Evolutionary conservation across 2,888 invertebrate genomes (phyloP).

Genomic region (Cynaeus angustus): DNA sequence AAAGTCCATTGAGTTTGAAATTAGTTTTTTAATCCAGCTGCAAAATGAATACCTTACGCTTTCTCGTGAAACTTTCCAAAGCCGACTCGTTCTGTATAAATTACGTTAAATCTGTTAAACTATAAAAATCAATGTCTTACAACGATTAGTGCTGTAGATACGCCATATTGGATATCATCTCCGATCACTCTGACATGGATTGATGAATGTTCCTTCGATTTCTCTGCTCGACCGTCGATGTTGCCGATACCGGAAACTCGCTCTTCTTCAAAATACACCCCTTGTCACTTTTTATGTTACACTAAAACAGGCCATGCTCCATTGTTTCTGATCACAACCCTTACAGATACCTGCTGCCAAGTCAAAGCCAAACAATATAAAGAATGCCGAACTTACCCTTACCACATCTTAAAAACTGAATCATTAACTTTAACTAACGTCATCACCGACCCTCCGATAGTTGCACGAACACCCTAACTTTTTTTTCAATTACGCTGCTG

Average conservation of each 20-base stretch:
- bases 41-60: constrained; percentile 47
- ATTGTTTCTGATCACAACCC: constrained; percentile 51
- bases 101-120: constrained; percentile 50
- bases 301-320: constrained; percentile 49
- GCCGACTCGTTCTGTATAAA: constrained; percentile 49
- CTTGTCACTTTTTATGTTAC: constrained; percentile 53
- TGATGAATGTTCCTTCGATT: constrained; percentile 63
- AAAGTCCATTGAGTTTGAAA: constrained; percentile 52
- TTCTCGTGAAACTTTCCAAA: constrained; percentile 49
- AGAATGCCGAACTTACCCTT: constrained; percentile 28
- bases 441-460: too few relatives aligned
- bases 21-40: constrained; percentile 54
- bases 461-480: too few relatives aligned
- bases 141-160: constrained; percentile 66
- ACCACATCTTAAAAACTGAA: constrained; percentile 24
- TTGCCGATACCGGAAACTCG: constrained; percentile 48
- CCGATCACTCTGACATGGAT: constrained; percentile 65
- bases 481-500: too few relatives aligned
- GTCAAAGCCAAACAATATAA: constrained; percentile 39
- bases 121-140: constrained; percentile 65
- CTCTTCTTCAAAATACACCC: constrained; percentile 52
- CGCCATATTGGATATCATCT: constrained; percentile 67
- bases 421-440: constrained; percentile 17
- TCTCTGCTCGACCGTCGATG: constrained; percentile 53
- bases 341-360: constrained; percentile 39